Evolutionary conservation across 2,888 invertebrate species (phyloP).

Genomic region (Peribatodes rhomboidaria): DNA sequence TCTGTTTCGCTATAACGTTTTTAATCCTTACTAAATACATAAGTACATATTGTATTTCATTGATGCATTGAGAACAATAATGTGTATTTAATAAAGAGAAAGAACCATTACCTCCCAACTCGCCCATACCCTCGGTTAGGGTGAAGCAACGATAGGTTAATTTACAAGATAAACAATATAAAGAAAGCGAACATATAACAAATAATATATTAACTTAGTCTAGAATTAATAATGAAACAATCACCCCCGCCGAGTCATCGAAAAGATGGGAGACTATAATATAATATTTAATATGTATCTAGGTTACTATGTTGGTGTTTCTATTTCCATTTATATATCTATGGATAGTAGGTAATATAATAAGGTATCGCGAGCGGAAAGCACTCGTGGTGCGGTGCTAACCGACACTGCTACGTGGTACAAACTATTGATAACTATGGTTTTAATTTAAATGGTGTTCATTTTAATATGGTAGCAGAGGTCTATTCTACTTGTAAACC

Average conservation of each 20-base stretch:
- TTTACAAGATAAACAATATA: constrained; percentile 72
- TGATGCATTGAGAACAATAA: constrained; percentile 52
- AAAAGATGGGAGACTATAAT: constrained; percentile 61
- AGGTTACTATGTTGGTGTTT: constrained; percentile 84
- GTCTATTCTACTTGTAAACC: constrained; percentile 77
- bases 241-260: constrained; percentile 65
- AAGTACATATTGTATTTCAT: constrained; percentile 13
- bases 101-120: constrained; percentile 56
- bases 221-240: constrained; percentile 70
- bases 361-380: constrained; percentile 67
- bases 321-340: constrained; percentile 81
- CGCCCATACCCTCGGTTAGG: constrained; percentile 60
- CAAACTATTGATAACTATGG: constrained; percentile 77
- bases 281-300: constrained; percentile 77
- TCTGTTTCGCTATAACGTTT: constrained; percentile 57
- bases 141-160: constrained; percentile 64
- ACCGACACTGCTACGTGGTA: constrained; percentile 68
- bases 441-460: constrained; percentile 70
- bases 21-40: constrained; percentile 65
- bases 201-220: constrained; percentile 80
- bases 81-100: constrained; percentile 65
- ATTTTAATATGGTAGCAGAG: constrained; percentile 76
- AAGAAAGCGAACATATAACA: constrained; percentile 77
- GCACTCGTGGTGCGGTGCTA: constrained; percentile 60
- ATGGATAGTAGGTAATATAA: constrained; percentile 65